Conservation (phyloP, 2,888 invertebrate genomes). For the Odontocolon sp. region DNA sequence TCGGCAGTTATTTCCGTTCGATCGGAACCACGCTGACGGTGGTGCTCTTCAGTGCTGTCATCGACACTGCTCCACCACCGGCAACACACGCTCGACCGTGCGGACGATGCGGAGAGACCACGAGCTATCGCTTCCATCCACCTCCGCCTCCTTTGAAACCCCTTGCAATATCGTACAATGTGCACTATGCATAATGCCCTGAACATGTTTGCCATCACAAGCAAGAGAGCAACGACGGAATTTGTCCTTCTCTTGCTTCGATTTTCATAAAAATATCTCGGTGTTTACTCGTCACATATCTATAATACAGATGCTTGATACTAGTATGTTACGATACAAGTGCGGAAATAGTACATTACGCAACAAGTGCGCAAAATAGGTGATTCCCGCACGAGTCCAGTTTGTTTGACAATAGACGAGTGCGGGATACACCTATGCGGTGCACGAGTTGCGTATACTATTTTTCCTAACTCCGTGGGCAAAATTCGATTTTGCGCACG, state of each 20-base stretch:
- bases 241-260: constrained; percentile 13
- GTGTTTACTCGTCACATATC: background rate
- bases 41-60: constrained; percentile 60
- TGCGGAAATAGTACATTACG: no score
- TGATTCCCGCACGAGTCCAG: no score
- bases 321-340: no score
- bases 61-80: constrained; percentile 65
- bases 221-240: constrained; percentile 7
- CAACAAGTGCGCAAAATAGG: no score
- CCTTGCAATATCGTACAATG: constrained; percentile 34
- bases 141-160: constrained; percentile 34
- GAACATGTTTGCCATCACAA: constrained; percentile 14
- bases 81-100: constrained; percentile 43
- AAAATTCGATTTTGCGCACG: no score
- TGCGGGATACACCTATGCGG: no score
- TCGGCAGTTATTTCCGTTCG: constrained; percentile 68
- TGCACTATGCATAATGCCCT: constrained; percentile 39
- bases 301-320: background rate
- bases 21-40: constrained; percentile 47
- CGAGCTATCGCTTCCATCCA: constrained; percentile 9
- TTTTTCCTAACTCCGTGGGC: no score
- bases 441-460: no score
- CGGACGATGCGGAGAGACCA: constrained; percentile 23
- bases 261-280: constrained; percentile 50
- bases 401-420: no score